A percentile compares a stretch with the other conserved stretches of the same genome.
phyloP scores from a whole-genome alignment of 35 echinoderm and acorn worm species.

The Hemicentrotus pulcherrimus region DNA sequence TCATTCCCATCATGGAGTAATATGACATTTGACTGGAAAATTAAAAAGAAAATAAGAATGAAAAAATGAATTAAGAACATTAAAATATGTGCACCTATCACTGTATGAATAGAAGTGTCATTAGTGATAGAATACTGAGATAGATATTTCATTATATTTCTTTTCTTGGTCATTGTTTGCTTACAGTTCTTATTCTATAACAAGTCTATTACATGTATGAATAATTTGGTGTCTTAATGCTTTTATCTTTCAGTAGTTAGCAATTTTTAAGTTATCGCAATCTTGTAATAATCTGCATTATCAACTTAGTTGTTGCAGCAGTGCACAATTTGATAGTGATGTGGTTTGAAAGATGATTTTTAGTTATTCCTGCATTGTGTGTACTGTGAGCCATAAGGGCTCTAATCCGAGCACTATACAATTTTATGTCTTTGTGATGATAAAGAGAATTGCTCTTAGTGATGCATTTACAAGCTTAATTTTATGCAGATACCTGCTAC shows the following conservation, averaged over 20 bases:
- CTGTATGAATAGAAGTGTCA: neutral
- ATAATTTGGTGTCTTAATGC: constrained; percentile 3
- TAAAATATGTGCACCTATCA: no score
- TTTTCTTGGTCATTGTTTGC: neutral
- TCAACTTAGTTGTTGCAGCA: neutral
- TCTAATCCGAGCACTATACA: no score
- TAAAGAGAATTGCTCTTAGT: neutral
- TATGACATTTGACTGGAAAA: no score
- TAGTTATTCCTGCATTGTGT: neutral
- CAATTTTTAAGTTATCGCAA: neutral
- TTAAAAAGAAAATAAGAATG: no score
- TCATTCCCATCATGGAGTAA: no score
- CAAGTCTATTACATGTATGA: neutral
- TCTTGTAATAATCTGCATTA: neutral
- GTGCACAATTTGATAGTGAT: neutral
- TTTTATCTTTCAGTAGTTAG: neutral
- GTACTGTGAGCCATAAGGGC: no score
- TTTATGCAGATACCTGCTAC: constrained; percentile 27
- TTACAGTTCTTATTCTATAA: neutral
- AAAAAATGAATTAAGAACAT: no score
- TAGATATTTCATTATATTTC: neutral
- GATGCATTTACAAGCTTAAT: neutral
- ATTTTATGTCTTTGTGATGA: neutral
- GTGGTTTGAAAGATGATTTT: neutral
- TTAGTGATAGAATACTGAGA: neutral